Evolutionary conservation across 2,113 vertebrate species (phyloP), one percentile per base, ranked within the genome.

Genomic region (Triplophysa siluroides): DNA sequence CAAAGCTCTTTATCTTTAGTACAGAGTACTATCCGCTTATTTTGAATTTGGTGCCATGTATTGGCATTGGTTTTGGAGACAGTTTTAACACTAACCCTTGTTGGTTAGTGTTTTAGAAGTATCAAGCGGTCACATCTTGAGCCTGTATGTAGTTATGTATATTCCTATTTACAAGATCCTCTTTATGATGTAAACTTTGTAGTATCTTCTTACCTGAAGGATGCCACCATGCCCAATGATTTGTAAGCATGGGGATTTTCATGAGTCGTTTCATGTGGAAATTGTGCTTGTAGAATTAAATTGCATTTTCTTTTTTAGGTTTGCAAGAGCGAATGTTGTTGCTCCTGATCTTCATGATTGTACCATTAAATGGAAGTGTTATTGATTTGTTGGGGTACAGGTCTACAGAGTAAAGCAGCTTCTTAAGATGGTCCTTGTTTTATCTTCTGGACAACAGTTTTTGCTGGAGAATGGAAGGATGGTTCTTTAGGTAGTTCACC

Each of bases 231-330:
- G 83, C 76, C 47, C 38, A 60, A 64, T 78, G 69, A 81, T 76
- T 66, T 47, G 66, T 63, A 79, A 54, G 80, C 83, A 84, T 82
- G 83, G 69, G 80, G 60, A 77, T 73, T 71, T 26, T 54, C 24
- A 74, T 38, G 9, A 62, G 60, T 86, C 56, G 86, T 89, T 84
- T 80, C 77, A 63, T 90, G 79, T 83, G 78, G 77, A 85, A 83
- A 86, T 67, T 79, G 87, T 79, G 92, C 87, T 85, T 79, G 89
- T 91, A 91, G 91, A 88, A 91, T 92, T 91, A 92, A 92, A 93
- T 92, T 92, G 89, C 90, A 90, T 92, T 93, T 91, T 93, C 91
- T 93, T 90, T 93, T 94, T 93, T 93, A 93, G 93, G 92, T 93
- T 83, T 91, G 88, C 91, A 90, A 90, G 89, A 84, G 88, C 85